phyloP scores from a whole-genome alignment of 2,797 vertebrate species.

The Galagoides demidoff region DNA sequence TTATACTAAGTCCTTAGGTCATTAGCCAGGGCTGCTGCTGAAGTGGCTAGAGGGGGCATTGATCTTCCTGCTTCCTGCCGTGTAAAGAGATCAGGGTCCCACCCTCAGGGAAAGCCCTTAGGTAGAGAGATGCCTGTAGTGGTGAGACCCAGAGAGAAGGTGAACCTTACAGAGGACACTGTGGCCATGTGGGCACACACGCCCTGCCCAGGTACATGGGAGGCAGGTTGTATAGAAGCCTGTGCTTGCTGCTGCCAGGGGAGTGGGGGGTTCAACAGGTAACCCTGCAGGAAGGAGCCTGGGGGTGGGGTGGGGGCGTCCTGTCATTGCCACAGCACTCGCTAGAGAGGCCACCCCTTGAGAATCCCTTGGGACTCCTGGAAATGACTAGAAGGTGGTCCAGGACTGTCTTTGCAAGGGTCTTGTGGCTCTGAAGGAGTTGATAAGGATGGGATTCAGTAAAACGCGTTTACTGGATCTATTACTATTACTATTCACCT shows the following conservation, averaged over 20 bases:
- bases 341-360: not conserved
- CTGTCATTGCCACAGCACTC: not conserved
- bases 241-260: not conserved
- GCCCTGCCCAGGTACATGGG: not conserved
- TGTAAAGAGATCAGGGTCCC: not conserved
- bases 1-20: not conserved
- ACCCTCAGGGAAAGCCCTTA: not conserved
- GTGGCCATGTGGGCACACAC: rapidly evolving
- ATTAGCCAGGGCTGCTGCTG: not conserved
- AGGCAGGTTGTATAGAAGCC: not conserved
- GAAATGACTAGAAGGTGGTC: not conserved
- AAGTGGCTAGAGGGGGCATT: too few species aligned
- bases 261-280: not conserved
- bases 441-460: not conserved
- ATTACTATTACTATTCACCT: too few species aligned
- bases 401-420: not conserved
- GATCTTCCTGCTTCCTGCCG: not conserved
- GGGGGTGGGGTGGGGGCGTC: not conserved
- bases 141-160: not conserved
- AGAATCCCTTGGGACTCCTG: not conserved
- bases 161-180: rapidly evolving
- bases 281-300: not conserved
- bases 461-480: not conserved
- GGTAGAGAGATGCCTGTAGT: not conserved
- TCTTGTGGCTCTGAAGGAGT: not conserved